These are phyloP conservation scores for rabbit (Oryctolagus cuniculus) DNA, from an alignment of 2,113 vertebrate species.

Conservation along the genomic window mOryCun1.1 NC_091436.1:58362001-58362500, in stretches of 20 bases:
- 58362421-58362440: conserved; percentile 60
- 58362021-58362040: neutral
- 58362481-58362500: conserved; percentile 34
- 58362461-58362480: conserved; percentile 54
- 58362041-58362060: neutral
- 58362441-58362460: conserved; percentile 41
- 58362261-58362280: conserved; percentile 73
- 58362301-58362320: conserved; percentile 66
- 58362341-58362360: conserved; percentile 72
- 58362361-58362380: conserved; percentile 73
- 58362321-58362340: conserved; percentile 74
- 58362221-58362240: conserved; percentile 62
- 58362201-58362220: conserved; percentile 27
- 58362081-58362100: neutral
- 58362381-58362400: conserved; percentile 56
- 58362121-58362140: conserved; percentile 8
- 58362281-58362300: conserved; percentile 63
- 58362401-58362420: conserved; percentile 53
- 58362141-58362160: neutral
- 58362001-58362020: neutral
- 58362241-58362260: conserved; percentile 71
- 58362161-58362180: conserved; percentile 10
- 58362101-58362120: neutral
- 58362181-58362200: neutral
- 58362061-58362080: conserved; percentile 21